Evolutionary conservation across 2,888 invertebrate species (phyloP).

Genomic region (Philereme vetulata): DNA sequence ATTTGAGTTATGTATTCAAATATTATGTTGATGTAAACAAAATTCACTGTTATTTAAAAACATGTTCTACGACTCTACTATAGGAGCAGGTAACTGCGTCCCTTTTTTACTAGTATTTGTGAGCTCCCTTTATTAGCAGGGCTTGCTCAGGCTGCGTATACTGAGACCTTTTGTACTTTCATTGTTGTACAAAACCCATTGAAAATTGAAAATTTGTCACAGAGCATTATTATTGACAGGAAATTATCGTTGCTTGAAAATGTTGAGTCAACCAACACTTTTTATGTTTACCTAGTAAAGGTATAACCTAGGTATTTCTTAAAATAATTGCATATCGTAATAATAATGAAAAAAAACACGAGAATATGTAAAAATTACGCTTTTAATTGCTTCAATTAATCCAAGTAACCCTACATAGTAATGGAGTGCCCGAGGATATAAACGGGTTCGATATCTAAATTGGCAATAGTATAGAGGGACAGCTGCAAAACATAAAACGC

Average conservation of each 20-base stretch:
- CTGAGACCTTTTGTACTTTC: conserved; percentile 26
- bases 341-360: too few species aligned
- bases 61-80: conserved; percentile 18
- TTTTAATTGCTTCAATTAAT: conserved; percentile 7
- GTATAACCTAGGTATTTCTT: too few species aligned
- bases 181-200: conserved; percentile 37
- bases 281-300: too few species aligned
- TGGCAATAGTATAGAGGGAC: conserved; percentile 25
- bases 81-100: conserved; percentile 72
- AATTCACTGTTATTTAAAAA: neutral
- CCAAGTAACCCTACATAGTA: conserved; percentile 3
- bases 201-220: conserved; percentile 32
- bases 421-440: conserved; percentile 12
- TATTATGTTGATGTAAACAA: neutral
- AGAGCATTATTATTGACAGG: neutral
- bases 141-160: conserved; percentile 42
- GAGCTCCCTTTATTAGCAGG: conserved; percentile 51
- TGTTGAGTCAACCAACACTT: too few species aligned
- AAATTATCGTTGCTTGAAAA: neutral
- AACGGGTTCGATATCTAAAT: conserved; percentile 28
- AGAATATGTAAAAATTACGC: neutral
- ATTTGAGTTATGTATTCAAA: neutral
- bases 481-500: conserved; percentile 40
- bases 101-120: conserved; percentile 67
- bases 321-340: too few species aligned